Percentiles rank a stretch among this genome's conserved stretches.
Evolutionary conservation across 2,797 vertebrate species (phyloP).

Genomic region (Phoebastria nigripes): DNA sequence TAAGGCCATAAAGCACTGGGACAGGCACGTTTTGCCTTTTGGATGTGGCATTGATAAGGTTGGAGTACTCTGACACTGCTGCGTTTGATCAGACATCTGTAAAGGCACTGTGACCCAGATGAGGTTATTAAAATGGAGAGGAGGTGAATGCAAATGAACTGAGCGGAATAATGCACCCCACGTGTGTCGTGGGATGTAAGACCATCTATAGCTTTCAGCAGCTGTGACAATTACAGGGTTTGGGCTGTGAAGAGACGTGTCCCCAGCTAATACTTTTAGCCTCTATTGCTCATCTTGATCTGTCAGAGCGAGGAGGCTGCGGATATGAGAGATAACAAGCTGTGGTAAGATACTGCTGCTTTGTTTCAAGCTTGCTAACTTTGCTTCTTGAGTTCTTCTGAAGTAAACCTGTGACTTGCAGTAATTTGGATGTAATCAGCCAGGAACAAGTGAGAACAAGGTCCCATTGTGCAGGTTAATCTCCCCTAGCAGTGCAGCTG

Average conservation of each 20-base stretch:
- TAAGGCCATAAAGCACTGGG: background rate
- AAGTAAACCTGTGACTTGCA: background rate
- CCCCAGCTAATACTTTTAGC: slow-evolving; percentile 15
- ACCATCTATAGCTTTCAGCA: background rate
- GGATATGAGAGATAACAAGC: background rate
- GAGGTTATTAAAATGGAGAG: background rate
- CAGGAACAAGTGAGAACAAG: background rate
- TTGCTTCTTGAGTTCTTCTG: background rate
- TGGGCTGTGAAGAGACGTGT: background rate
- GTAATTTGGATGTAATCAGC: background rate
- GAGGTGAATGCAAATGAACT: background rate
- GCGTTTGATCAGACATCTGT: background rate
- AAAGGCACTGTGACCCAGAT: background rate
- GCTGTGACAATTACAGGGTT: slow-evolving; percentile 10
- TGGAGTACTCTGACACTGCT: background rate
- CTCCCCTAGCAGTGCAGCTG: background rate
- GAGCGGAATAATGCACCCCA: background rate
- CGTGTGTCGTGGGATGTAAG: background rate
- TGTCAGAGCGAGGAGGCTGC: background rate
- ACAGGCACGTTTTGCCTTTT: background rate
- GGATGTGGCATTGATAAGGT: background rate
- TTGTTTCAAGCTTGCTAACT: background rate
- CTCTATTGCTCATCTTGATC: background rate
- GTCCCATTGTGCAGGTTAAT: background rate
- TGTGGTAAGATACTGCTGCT: background rate